Conservation (phyloP, 23 tunicate genomes). For the Ascidia mentula region DNA sequence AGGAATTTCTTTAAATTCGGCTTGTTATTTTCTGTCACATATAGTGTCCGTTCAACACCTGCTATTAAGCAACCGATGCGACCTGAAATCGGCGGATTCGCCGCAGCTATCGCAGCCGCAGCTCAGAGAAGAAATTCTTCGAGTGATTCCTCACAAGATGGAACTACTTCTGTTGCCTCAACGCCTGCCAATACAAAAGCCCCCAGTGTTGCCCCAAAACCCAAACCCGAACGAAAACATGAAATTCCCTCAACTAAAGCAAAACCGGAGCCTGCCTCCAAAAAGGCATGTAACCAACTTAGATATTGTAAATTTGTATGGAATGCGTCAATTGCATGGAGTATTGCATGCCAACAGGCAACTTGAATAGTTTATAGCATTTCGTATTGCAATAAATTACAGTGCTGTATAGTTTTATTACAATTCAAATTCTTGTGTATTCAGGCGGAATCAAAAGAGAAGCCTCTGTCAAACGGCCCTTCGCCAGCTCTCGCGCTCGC, state of each 20-base stretch:
- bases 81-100: constrained; percentile 33
- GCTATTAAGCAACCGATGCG: not conserved
- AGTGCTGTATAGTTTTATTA: no score
- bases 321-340: no score
- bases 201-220: not conserved
- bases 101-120: constrained; percentile 34
- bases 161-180: constrained; percentile 12
- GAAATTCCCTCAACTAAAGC: not conserved
- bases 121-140: constrained; percentile 36
- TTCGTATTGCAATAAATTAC: no score
- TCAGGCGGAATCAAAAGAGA: no score
- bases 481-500: constrained; percentile 43
- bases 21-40: not conserved
- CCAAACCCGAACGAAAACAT: constrained; percentile 15
- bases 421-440: no score
- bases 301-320: no score
- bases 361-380: no score
- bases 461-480: not conserved
- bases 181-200: not conserved
- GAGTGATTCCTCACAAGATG: constrained; percentile 3
- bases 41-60: not conserved
- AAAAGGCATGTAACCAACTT: no score
- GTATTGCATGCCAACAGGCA: no score
- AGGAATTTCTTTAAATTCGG: not conserved
- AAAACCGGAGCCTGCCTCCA: no score